Evolutionary conservation across 1,140 invertebrate genomes (phyloP).

Genomic region (Cecropterus lyciades): DNA sequence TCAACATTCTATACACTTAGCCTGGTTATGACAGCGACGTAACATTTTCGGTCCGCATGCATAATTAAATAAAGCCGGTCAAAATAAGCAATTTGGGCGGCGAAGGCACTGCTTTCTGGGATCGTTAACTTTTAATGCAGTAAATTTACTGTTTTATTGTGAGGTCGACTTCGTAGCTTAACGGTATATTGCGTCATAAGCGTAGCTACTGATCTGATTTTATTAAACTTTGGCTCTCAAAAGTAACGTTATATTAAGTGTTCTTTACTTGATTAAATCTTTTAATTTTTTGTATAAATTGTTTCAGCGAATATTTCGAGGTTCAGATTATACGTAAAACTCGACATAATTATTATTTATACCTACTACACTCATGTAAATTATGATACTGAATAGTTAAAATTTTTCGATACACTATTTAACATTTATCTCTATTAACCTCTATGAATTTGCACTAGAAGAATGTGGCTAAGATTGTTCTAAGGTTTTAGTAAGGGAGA

Average conservation of each 20-base stretch:
- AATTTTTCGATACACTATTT: too few relatives aligned
- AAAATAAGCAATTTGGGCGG: constrained; percentile 73
- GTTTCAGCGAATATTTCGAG: too few relatives aligned
- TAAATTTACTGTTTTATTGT: constrained; percentile 49
- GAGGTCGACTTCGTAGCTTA: constrained; percentile 36
- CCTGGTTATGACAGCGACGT: constrained; percentile 34
- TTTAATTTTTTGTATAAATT: too few relatives aligned
- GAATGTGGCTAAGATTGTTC: too few relatives aligned
- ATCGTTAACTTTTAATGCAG: constrained; percentile 65
- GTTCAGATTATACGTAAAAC: too few relatives aligned
- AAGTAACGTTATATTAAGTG: neutral
- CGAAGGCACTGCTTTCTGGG: constrained; percentile 65
- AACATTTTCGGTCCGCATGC: constrained; percentile 55
- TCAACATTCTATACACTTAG: constrained; percentile 34
- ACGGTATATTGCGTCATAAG: constrained; percentile 25
- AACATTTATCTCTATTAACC: too few relatives aligned
- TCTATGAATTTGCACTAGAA: too few relatives aligned
- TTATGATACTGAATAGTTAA: too few relatives aligned
- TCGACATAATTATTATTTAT: too few relatives aligned
- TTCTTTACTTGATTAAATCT: neutral
- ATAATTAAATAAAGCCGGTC: constrained; percentile 70
- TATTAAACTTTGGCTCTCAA: constrained; percentile 21
- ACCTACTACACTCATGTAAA: too few relatives aligned
- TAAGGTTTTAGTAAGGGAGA: too few relatives aligned
- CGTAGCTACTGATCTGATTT: constrained; percentile 26